Evolutionary conservation across 2,888 invertebrate species (phyloP).

Genomic region (Amphipyra tragopoginis): DNA sequence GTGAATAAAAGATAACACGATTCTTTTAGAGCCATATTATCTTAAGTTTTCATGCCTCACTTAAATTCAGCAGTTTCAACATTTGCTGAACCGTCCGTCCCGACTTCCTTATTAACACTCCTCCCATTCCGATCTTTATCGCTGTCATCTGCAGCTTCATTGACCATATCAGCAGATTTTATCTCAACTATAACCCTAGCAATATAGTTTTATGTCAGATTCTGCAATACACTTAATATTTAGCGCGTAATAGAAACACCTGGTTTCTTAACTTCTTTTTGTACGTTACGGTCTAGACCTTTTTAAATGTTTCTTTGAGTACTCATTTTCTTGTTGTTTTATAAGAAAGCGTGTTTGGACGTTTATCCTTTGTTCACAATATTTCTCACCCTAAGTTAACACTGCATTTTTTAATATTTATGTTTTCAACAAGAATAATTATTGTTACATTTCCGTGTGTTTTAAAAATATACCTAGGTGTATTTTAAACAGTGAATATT

Average conservation of each 20-base stretch:
- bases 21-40: conserved; percentile 17
- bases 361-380: not conserved
- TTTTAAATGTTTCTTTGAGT: not conserved
- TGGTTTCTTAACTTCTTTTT: conserved; percentile 13
- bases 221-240: conserved; percentile 31
- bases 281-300: not conserved
- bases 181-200: conserved; percentile 33
- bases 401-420: not conserved
- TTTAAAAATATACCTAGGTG: too few relatives aligned
- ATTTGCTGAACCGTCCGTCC: conserved; percentile 29
- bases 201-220: conserved; percentile 38
- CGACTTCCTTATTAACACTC: conserved; percentile 32
- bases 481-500: not conserved
- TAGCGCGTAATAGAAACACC: conserved; percentile 17
- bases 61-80: conserved; percentile 32
- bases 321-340: conserved; percentile 7
- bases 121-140: conserved; percentile 38
- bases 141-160: conserved; percentile 43
- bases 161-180: conserved; percentile 33
- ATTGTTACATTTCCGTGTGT: too few relatives aligned
- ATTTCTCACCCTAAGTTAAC: too few relatives aligned
- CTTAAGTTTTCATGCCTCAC: conserved; percentile 23
- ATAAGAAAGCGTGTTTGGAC: conserved; percentile 8
- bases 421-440: not conserved
- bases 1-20: conserved; percentile 11